Evolutionary conservation across 2,113 vertebrate genomes (phyloP).

Genomic region (Malurus elegans): DNA sequence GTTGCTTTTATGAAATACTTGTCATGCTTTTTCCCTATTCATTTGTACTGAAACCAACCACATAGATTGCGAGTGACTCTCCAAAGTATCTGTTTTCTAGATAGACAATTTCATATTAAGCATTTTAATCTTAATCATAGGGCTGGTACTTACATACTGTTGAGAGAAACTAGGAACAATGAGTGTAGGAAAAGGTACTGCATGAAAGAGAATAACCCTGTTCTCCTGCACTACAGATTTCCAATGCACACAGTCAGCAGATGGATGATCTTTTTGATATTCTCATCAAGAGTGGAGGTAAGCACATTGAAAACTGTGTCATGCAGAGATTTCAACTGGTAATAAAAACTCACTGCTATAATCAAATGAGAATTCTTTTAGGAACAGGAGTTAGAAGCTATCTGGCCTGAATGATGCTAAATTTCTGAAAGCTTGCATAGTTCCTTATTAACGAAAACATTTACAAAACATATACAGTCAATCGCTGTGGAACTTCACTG

Average conservation of each 20-base stretch:
- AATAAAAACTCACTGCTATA: neutral
- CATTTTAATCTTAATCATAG: neutral
- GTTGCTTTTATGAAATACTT: neutral
- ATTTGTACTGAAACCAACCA: neutral
- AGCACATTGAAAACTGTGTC: neutral
- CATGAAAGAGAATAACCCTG: neutral
- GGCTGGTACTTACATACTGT: neutral
- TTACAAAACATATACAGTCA: neutral
- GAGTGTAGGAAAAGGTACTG: neutral
- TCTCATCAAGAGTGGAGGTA: constrained; percentile 97
- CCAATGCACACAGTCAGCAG: constrained; percentile 91
- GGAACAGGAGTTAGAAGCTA: neutral
- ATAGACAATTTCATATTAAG: neutral
- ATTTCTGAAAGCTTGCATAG: neutral
- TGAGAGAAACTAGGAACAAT: neutral
- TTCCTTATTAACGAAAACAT: neutral
- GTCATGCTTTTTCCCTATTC: neutral
- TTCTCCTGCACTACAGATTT: constrained; percentile 71
- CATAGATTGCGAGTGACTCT: neutral
- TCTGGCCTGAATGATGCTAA: neutral
- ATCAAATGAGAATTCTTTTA: neutral
- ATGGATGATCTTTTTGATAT: constrained; percentile 99
- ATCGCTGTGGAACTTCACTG: neutral
- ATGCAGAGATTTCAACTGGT: neutral
- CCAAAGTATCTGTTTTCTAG: neutral